Evolutionary conservation across 1,140 invertebrate species (phyloP).

Genomic region (Bactericera cockerelli): DNA sequence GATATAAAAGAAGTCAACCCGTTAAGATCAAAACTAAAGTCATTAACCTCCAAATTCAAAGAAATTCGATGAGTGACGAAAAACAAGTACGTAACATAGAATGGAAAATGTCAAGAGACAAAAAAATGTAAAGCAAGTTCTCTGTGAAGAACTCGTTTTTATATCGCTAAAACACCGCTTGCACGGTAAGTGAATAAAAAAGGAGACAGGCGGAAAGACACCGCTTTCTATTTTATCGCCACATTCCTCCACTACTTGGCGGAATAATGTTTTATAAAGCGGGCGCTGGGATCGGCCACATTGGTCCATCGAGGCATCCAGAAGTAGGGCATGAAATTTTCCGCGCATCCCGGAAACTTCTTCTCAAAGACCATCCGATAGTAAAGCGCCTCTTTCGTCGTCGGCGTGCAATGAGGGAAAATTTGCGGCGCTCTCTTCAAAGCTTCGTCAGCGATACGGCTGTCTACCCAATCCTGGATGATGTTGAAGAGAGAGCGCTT

Average conservation of each 20-base stretch:
- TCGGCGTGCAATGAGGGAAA: conserved; percentile 55
- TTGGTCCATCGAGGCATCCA: conserved; percentile 74
- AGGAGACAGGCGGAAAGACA: too few species aligned
- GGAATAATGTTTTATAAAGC: conserved; percentile 56
- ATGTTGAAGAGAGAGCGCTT: conserved; percentile 62
- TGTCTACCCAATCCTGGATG: conserved; percentile 54
- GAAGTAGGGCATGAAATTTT: conserved; percentile 54
- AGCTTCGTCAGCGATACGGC: conserved; percentile 46
- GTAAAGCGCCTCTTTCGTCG: conserved; percentile 68
- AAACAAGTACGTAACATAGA: too few species aligned
- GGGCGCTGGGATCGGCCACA: conserved; percentile 57
- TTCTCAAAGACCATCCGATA: conserved; percentile 56
- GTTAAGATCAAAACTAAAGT: too few species aligned
- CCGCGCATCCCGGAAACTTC: conserved; percentile 39
- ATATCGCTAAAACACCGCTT: too few species aligned
- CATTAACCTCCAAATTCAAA: too few species aligned
- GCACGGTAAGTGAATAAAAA: too few species aligned
- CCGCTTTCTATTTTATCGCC: too few species aligned
- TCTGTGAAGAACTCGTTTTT: too few species aligned
- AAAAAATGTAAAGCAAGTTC: too few species aligned
- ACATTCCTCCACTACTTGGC: conserved; percentile 31
- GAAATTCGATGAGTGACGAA: too few species aligned
- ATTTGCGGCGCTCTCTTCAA: conserved; percentile 34
- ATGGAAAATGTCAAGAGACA: too few species aligned
- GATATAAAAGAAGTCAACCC: too few species aligned